Conservation (phyloP, 2,888 invertebrate genomes). For the Galerucella pusilla region DNA sequence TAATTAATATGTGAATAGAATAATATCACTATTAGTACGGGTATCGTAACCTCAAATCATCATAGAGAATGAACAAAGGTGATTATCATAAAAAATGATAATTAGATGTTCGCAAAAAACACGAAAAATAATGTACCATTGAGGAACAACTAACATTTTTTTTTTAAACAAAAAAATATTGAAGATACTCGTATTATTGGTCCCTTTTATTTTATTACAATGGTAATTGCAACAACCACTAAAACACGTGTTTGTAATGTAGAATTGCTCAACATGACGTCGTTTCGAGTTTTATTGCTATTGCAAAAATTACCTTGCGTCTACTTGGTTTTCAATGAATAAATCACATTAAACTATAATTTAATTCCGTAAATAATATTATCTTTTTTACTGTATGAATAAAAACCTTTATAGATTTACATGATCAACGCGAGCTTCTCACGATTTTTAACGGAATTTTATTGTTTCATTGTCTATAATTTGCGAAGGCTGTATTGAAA, state of each 20-base stretch:
- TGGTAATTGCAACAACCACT: background rate
- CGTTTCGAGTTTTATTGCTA: background rate
- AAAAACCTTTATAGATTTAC: background rate
- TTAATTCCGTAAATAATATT: background rate
- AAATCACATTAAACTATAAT: background rate
- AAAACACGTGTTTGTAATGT: slow-evolving; percentile 4
- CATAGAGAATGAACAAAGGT: slow-evolving; percentile 8
- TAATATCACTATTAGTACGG: slow-evolving; percentile 1
- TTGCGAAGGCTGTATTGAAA: too few species aligned
- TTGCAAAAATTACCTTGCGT: background rate
- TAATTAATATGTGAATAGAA: slow-evolving; percentile 10
- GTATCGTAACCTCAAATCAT: slow-evolving; percentile 12
- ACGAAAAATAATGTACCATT: background rate
- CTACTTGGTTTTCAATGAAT: background rate
- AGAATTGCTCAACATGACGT: background rate
- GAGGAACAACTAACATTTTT: background rate
- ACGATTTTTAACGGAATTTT: background rate
- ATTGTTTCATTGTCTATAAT: background rate
- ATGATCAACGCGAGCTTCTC: background rate
- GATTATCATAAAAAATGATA: slow-evolving; percentile 6
- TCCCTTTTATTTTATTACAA: too few species aligned
- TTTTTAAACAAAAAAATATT: too few species aligned
- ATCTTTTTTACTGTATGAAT: background rate
- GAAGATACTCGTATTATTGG: too few species aligned
- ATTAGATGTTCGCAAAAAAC: background rate